Base-by-base conservation (phyloP, 2,797 vertebrate species). In the Sebastes diploproa region DNA sequence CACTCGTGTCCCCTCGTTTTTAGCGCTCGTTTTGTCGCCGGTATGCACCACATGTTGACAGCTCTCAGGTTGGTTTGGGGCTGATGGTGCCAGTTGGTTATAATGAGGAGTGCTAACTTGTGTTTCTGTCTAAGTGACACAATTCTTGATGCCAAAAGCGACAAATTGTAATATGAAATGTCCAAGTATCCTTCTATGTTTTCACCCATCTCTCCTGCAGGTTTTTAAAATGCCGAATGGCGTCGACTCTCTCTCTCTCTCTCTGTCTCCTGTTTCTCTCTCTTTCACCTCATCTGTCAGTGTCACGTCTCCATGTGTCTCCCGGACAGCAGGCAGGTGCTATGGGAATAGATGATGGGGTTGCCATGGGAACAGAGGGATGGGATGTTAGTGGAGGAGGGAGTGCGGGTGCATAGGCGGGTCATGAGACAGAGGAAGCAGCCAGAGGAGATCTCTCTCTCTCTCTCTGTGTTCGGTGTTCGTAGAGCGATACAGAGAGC, bases 261-360 rank as follows among this genome's bases (percentile, higher is more conserved):
- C 46, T 70, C 52, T 75, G 25, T 78, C 65, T 69, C 46, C 25
- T 22, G 81, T 16, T 71, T 66, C 46, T 82, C 62, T 86, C 62
- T 92, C 64, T 85, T 74, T 85, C 80, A 87, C 91, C 81, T 91
- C 88, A 87, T 92, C 89, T 82, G 81, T 93, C 89, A 86, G 86
- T 91, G 91, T 92, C 89, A 86, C 67, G 9, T 89, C 83, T 88
- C 68, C 74, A 25, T 87, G 89, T 93, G 89, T 91, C 90, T 91
- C 82, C 82, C 14, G 91, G 92, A 93, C 93, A 93, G 89, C 91
- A 90, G 91, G 90, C 92, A 91, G 93, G 91, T 89, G 92, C 88
- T 81, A 79, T 88, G 86, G 90, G 87, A 93, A 89, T 78, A 79
- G 83, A 89, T 79, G 86, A 90, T 68, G 77, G 62, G 83, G 91